Evolutionary conservation across 1,140 invertebrate genomes (phyloP), one percentile per base, ranked within the genome.

Genomic region (Periplaneta americana): DNA sequence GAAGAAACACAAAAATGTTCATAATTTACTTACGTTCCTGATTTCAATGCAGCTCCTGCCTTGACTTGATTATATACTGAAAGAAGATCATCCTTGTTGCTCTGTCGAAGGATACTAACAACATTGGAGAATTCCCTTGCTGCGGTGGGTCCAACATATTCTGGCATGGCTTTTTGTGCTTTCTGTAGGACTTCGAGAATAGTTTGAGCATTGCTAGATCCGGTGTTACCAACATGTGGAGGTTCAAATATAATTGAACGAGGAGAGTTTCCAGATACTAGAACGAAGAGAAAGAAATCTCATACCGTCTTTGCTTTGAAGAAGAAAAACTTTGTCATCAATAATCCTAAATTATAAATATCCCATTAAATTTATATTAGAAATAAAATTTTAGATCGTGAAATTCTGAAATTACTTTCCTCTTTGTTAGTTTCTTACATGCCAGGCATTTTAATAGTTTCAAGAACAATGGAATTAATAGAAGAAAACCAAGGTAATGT

Each of bases 181-280:
- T 90, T 88, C 82, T 92, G 91, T 22, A 94, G 82, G 0, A 92
- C 91, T 0, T 87, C 86, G 2, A 89, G 76, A 32, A 93, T 91
- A 0, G 86, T 86, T 1, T 91, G 88, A 0, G 88, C 84, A 39
- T 91, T 92, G 31, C 89, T 90, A 36, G 90, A 89, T 1, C 88
- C 85, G 0, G 87, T 85, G 74, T 84, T 85, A 1, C 90, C 89
- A 0, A 89, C 89, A 85, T 94, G 92, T 0, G 93, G 92, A 78
- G 91, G 91, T 81, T 96, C 93, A 85, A 94, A 96, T 81, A 95
- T 91, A 48, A 96, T 89, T 0, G 92, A 92, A 48, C 91, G 92
- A 1, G 91, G 88, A 1, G 88, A 85, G 0, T 87, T 89, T 80
- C 87, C 89, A 81, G 84, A 88, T 88, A 84, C 81, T 82, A 39